Evolutionary conservation across 2,113 vertebrate genomes (phyloP).

Genomic region (Heliornis fulica): DNA sequence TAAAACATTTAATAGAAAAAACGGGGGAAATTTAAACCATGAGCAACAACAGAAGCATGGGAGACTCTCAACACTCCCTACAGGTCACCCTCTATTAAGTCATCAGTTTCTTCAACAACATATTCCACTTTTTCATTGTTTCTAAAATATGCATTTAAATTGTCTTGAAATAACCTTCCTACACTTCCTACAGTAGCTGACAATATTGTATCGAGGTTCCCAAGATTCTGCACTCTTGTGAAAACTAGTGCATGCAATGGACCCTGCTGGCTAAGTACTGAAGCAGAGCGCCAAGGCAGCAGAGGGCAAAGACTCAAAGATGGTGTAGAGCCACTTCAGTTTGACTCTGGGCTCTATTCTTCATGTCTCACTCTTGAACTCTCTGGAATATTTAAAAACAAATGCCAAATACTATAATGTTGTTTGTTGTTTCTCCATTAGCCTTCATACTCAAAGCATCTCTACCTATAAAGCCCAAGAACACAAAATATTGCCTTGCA

Average conservation of each 20-base stretch:
- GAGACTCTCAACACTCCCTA: neutral
- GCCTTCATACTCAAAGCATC: neutral
- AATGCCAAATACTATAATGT: neutral
- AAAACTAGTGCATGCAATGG: neutral
- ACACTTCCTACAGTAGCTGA: neutral
- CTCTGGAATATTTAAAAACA: neutral
- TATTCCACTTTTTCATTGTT: neutral
- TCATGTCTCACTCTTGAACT: neutral
- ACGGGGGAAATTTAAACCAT: neutral
- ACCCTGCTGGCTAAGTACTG: neutral
- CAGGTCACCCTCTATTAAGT: rapidly evolving
- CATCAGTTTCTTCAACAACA: neutral
- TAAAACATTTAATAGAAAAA: neutral
- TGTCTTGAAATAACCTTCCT: neutral
- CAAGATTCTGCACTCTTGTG: neutral
- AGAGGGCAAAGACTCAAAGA: neutral
- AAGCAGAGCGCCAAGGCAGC: neutral
- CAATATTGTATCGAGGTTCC: neutral
- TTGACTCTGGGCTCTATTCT: neutral
- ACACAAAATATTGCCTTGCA: neutral
- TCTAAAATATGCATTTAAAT: neutral
- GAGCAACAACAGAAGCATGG: neutral
- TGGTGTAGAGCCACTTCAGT: neutral
- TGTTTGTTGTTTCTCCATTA: neutral
- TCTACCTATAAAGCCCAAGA: neutral